These are phyloP conservation scores for Crotalus helleri DNA, from an alignment of 2,113 vertebrate genomes.

Conservation along the genomic window DNA sequence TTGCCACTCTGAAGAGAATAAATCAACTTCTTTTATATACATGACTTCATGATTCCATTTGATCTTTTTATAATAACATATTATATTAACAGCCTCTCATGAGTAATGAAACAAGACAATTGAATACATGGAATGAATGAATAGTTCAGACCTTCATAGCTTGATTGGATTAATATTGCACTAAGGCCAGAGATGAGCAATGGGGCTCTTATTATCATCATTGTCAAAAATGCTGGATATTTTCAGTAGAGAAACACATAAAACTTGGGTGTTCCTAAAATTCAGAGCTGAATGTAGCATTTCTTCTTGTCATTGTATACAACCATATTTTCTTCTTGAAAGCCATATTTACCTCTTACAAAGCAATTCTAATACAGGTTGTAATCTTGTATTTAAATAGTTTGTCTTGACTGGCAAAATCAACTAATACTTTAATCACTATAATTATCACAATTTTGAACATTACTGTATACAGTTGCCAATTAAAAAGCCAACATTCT, in stretches of 20 bases:
- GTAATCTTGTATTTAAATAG: conserved; percentile 6
- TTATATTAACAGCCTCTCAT: neutral
- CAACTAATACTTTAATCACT: conserved; percentile 26
- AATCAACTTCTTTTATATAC: neutral
- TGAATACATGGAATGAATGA: neutral
- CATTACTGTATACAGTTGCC: conserved; percentile 14
- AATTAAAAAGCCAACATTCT: conserved; percentile 17
- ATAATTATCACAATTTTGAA: conserved; percentile 8
- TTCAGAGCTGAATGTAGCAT: neutral
- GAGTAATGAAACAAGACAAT: neutral
- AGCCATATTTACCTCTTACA: neutral
- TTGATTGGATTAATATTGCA: neutral
- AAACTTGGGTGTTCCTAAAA: neutral
- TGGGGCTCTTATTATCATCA: neutral
- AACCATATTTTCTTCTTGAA: neutral
- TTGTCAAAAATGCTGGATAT: neutral
- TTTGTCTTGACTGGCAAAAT: conserved; percentile 12
- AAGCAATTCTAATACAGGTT: neutral
- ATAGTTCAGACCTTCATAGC: neutral
- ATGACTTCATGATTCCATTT: neutral
- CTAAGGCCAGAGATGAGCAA: neutral
- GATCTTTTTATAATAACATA: neutral
- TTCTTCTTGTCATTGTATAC: neutral
- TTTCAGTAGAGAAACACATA: neutral
- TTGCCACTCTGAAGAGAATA: neutral